phyloP scores from a whole-genome alignment of 2,113 vertebrate genomes.

The Laticauda colubrina region DNA sequence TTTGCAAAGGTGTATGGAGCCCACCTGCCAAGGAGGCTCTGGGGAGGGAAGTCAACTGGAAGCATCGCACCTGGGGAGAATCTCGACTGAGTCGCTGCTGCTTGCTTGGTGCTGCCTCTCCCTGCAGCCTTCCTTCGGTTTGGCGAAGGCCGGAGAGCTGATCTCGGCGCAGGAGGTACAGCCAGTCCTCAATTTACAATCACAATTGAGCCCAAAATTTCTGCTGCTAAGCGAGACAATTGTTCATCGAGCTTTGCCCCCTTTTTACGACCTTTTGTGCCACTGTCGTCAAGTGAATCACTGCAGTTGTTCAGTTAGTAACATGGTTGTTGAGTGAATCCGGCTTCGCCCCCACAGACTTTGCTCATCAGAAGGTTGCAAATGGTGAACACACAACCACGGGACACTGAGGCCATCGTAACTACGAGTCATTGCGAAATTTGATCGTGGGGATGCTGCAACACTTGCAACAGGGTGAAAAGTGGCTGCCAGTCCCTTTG shows the following conservation, averaged over 20 bases:
- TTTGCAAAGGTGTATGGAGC: neutral
- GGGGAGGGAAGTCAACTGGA: neutral
- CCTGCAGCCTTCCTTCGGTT: neutral
- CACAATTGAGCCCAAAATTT: neutral
- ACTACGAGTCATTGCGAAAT: neutral
- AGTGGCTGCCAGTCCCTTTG: neutral
- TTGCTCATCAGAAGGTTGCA: neutral
- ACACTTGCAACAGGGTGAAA: neutral
- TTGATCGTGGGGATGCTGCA: neutral
- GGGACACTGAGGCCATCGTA: neutral
- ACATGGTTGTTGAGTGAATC: neutral
- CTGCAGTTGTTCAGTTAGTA: neutral
- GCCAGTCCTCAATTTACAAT: rapidly evolving
- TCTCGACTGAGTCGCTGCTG: neutral
- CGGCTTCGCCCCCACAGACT: neutral
- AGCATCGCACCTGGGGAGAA: neutral
- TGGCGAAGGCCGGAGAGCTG: neutral
- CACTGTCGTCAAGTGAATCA: neutral
- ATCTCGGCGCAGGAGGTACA: neutral
- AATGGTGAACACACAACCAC: neutral
- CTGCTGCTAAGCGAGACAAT: neutral
- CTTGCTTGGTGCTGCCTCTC: neutral
- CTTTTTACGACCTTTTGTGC: neutral
- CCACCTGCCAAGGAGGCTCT: neutral
- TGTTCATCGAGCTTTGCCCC: neutral